A percentile compares a stretch with the other conserved stretches of the same genome.
Conservation (phyloP, 2,797 vertebrate genomes). For the Delichon dasypus region DNA sequence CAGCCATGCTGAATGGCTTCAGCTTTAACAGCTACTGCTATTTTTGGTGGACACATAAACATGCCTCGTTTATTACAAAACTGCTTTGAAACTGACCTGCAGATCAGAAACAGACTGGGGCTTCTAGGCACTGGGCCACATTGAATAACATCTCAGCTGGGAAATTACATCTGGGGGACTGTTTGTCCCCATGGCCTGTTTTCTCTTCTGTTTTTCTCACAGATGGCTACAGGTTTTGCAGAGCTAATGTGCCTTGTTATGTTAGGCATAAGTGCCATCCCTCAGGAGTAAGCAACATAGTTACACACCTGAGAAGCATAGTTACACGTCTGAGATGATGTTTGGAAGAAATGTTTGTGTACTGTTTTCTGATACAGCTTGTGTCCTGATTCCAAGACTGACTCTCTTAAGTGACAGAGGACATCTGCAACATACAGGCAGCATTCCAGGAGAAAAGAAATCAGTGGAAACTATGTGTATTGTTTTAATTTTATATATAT, state of each 20-base stretch:
- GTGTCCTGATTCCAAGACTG: not conserved
- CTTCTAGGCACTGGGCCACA: conserved; percentile 53
- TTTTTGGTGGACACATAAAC: conserved; percentile 60
- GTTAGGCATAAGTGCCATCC: not conserved
- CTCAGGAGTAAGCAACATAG: not conserved
- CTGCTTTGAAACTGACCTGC: conserved; percentile 50
- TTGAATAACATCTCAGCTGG: conserved; percentile 56
- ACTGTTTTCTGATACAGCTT: not conserved
- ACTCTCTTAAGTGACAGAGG: not conserved
- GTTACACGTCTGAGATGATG: not conserved
- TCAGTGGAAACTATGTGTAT: not conserved
- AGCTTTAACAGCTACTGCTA: conserved; percentile 57
- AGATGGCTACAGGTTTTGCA: conserved; percentile 38
- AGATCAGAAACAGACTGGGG: conserved; percentile 34
- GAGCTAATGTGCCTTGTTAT: not conserved
- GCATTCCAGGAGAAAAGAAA: not conserved
- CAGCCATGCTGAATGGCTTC: conserved; percentile 53
- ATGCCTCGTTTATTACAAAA: conserved; percentile 52
- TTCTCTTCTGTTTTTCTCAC: conserved; percentile 23
- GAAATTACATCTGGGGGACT: conserved; percentile 52
- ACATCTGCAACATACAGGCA: not conserved
- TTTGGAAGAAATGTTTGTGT: not conserved
- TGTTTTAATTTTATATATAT: not conserved
- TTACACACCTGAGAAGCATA: not conserved
- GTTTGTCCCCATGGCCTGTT: conserved; percentile 40